phyloP scores from a whole-genome alignment of 1,140 invertebrate species.

The Listronotus oregonensis region DNA sequence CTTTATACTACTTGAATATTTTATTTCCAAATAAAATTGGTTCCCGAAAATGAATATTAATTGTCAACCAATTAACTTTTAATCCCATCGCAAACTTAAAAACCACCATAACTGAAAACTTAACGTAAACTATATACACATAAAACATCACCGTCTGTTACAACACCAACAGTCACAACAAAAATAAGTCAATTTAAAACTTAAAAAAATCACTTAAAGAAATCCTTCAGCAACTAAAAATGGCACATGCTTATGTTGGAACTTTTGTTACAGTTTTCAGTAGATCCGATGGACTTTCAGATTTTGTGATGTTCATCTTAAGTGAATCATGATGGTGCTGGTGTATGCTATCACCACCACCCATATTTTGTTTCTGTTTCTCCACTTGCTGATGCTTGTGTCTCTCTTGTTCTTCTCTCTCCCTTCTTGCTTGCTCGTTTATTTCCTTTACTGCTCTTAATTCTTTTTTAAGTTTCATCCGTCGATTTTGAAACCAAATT shows the following conservation, averaged over 20 bases:
- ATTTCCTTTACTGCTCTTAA: conserved; percentile 91
- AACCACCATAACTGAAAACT: conserved; percentile 9
- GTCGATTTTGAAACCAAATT: conserved; percentile 96
- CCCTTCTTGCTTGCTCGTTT: conserved; percentile 89
- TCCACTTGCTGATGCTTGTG: conserved; percentile 89
- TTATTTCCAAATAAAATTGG: not conserved
- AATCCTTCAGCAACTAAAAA: conserved; percentile 7
- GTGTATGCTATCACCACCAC: conserved; percentile 58
- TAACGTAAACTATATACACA: conserved; percentile 32
- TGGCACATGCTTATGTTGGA: conserved; percentile 55
- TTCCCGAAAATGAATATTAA: not conserved
- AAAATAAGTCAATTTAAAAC: conserved; percentile 14
- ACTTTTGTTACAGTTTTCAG: conserved; percentile 58
- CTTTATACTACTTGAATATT: too few relatives aligned
- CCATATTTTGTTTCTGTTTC: conserved; percentile 69
- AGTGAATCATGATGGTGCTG: conserved; percentile 65
- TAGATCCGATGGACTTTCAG: conserved; percentile 49
- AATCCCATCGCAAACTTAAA: not conserved
- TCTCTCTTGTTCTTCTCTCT: conserved; percentile 87
- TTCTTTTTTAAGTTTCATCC: conserved; percentile 98
- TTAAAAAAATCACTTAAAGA: conserved; percentile 12
- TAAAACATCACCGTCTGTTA: conserved; percentile 23
- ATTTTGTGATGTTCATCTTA: conserved; percentile 58
- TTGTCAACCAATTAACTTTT: not conserved
- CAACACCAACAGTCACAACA: conserved; percentile 36